Conservation (phyloP, 2,888 invertebrate species). For the Harpalus rubripes region DNA sequence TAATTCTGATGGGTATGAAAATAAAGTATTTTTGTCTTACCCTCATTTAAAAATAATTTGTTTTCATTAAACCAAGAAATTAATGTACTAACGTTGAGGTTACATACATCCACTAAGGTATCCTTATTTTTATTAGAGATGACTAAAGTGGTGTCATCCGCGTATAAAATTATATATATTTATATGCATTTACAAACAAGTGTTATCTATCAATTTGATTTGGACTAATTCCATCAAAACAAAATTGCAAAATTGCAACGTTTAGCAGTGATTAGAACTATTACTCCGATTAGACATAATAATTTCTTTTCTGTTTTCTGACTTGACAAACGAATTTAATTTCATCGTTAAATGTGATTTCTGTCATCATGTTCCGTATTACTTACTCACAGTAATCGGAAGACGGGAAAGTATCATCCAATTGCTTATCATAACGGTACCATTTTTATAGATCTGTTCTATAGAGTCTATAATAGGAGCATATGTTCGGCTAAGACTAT, state of each 20-base stretch:
- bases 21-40: no score
- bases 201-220: not conserved
- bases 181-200: not conserved
- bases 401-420: not conserved
- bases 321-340: not conserved
- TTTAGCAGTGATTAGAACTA: not conserved
- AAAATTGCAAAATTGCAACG: not conserved
- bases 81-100: no score
- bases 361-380: slow-evolving; percentile 8
- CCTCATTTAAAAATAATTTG: no score
- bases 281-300: not conserved
- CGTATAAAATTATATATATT: no score
- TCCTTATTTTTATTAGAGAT: no score
- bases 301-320: not conserved
- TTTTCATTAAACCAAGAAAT: no score
- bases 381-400: not conserved
- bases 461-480: not conserved
- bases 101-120: no score
- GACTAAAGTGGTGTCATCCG: no score
- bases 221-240: not conserved
- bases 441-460: slow-evolving; percentile 26
- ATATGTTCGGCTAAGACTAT: slow-evolving; percentile 15
- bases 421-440: slow-evolving; percentile 11
- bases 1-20: no score
- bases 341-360: slow-evolving; percentile 3